Conservation (phyloP, 2,888 invertebrate species). For the Meteorus cinctellus region DNA sequence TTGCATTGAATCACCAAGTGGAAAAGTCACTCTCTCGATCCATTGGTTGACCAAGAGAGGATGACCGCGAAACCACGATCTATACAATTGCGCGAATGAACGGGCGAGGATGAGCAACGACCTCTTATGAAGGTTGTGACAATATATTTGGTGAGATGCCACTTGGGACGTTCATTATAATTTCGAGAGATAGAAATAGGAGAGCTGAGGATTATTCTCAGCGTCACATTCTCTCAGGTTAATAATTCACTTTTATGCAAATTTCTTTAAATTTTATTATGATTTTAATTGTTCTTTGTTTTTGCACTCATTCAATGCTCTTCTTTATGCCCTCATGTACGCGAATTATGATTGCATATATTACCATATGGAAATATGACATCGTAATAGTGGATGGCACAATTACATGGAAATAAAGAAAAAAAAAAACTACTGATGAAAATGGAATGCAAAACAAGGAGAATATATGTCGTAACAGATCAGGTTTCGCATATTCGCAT, state of each 20-base stretch:
- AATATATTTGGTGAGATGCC: not conserved
- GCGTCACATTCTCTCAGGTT: not conserved
- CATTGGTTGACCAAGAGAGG: constrained; percentile 14
- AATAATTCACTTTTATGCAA: not conserved
- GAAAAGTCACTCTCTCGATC: constrained; percentile 23
- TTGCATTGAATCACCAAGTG: not conserved
- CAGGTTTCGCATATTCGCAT: too few species aligned
- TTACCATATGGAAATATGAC: too few species aligned
- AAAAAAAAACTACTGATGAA: too few species aligned
- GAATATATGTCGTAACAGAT: too few species aligned
- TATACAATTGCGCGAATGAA: constrained; percentile 20
- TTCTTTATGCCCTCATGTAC: too few species aligned
- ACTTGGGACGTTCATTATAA: not conserved
- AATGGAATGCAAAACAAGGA: too few species aligned
- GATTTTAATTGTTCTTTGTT: too few species aligned
- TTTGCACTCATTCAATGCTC: too few species aligned
- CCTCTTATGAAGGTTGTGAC: not conserved
- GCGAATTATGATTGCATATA: too few species aligned
- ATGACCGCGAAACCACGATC: constrained; percentile 35
- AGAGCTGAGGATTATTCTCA: not conserved
- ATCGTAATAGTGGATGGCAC: too few species aligned
- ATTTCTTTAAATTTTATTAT: not conserved
- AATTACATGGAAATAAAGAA: too few species aligned
- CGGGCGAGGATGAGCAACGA: constrained; percentile 13
- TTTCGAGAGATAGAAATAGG: not conserved